Conservation (phyloP, 1,140 invertebrate genomes). For the Trichonephila clavipes region DNA sequence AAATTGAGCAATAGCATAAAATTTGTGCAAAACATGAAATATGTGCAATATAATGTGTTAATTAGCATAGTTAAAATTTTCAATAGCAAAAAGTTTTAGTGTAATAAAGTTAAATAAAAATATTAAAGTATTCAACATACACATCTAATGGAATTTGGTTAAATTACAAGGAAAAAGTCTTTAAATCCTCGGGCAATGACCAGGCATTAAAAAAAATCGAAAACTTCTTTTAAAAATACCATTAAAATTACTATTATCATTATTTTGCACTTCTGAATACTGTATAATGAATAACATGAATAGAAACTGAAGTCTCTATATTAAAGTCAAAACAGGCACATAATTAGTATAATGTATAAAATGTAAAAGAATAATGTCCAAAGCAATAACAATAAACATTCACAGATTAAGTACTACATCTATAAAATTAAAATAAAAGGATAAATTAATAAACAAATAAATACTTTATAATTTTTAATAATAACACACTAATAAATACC, state of each 20-base stretch:
- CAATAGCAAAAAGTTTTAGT: neutral
- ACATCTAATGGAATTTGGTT: neutral
- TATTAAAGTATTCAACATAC: neutral
- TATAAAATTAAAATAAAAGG: neutral
- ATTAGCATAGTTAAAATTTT: neutral
- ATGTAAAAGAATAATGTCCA: neutral
- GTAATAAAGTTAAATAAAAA: neutral
- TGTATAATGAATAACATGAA: neutral
- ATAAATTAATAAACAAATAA: neutral
- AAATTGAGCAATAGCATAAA: slow-evolving; percentile 66
- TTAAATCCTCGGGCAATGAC: too few relatives aligned
- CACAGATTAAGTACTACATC: neutral
- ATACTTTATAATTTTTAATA: neutral
- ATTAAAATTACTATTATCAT: neutral
- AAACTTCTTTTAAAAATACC: neutral
- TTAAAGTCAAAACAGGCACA: neutral
- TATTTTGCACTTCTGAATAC: neutral
- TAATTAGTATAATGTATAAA: neutral
- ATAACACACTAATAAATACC: neutral
- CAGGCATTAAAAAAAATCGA: neutral
- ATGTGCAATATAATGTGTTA: slow-evolving; percentile 47
- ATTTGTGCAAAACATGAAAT: slow-evolving; percentile 39
- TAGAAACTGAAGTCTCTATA: neutral
- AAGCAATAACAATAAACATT: neutral
- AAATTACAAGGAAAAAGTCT: neutral